Conservation (phyloP, 2,113 vertebrate genomes). For the Castor canadensis region DNA sequence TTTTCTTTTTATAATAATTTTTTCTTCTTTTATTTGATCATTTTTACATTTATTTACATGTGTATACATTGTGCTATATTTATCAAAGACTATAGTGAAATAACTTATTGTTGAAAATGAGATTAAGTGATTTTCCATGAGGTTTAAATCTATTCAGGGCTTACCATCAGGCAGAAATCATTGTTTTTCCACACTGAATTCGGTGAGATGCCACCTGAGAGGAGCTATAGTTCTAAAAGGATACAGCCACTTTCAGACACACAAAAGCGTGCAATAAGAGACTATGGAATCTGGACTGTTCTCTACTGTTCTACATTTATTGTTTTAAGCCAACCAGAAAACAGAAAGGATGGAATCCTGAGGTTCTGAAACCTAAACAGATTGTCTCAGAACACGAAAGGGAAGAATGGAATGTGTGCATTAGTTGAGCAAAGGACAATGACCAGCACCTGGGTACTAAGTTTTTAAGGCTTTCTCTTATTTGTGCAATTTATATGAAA, state of each 20-base stretch:
- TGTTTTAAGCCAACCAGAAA: neutral
- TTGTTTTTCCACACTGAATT: neutral
- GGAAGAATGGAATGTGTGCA: neutral
- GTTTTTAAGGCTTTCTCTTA: neutral
- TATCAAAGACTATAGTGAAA: neutral
- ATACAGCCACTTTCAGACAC: neutral
- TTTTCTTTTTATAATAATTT: no score
- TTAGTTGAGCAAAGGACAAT: neutral
- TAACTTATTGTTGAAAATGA: neutral
- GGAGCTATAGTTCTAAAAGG: neutral
- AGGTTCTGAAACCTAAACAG: neutral
- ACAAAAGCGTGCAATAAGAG: neutral
- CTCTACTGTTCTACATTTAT: neutral
- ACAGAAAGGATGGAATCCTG: neutral
- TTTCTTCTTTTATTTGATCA: no score
- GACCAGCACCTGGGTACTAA: fast-evolving
- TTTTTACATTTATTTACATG: no score
- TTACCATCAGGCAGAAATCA: neutral
- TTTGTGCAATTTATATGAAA: neutral
- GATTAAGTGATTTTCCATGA: neutral
- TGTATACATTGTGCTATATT: no score
- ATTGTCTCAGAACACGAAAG: neutral
- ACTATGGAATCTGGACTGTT: neutral
- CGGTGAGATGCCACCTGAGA: neutral
- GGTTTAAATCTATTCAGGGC: neutral